Evolutionary conservation across 2,797 vertebrate genomes (phyloP), one percentile per base, ranked within the genome.

Genomic region (Sebastes vulpes): DNA sequence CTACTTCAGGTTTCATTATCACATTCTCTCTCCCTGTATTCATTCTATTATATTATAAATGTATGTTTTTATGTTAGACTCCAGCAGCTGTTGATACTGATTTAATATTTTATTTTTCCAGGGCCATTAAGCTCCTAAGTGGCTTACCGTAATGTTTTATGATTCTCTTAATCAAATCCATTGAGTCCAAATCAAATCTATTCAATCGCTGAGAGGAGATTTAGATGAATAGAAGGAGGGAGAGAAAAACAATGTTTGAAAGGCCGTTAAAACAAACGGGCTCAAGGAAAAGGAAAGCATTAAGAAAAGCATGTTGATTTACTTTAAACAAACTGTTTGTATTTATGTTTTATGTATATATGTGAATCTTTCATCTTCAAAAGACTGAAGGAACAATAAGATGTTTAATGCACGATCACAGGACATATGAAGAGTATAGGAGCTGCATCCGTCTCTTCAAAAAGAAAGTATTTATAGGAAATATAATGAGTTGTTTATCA

Each of bases 151-250:
- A 26, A 32, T 59, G 61, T 72, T 68, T 63, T 23, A 75, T 48
- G 65, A 48, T 50, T 57, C 25, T 48, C 18, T 67, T 52, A 72
- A 79, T 82, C 66, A 72, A 59, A 75, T 65, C 26, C 25, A 38
- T 82, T 82, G 46, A n/a, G 46, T 48, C 18, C 16, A 48, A 72
- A 79, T 82, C 71, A 72, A 59, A 75, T 65, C 26, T 31, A 38
- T 82, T 82, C 71, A 75, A 11, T 66, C 28, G 35, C 6, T 16
- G 58, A 10, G 35, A 5, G 25, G 4, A 29, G 26, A 53, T 42
- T 5, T 1, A 10, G 29, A 18, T 48, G 59, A 46, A 63, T 23
- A 20, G 10, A 60, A 21, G 38, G 3, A 25, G 21, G 23, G 6
- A 8, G 21, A 35, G 21, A 35, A 35, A 25, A 42, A 14, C 16